Evolutionary conservation across 2,888 invertebrate genomes (phyloP), one percentile per base, ranked within the genome.

Genomic region (Itoplectis maculator): DNA sequence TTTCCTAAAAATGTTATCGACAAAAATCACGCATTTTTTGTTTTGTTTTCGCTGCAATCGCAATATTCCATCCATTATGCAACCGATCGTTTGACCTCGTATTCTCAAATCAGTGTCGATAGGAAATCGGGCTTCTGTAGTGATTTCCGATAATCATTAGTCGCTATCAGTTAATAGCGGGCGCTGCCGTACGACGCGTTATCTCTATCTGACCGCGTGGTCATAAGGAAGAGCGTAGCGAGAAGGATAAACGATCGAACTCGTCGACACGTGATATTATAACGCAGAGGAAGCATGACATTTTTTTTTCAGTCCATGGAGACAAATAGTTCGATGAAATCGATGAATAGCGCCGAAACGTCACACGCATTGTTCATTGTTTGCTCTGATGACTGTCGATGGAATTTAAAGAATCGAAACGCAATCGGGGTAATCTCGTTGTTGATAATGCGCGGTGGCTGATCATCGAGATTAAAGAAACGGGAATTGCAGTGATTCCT

Each of bases 61-160:
- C 35, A 51, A 18, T 15, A 51, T 51, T 51, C 20, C 11, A 7
- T 54, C n/a, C 13, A 40, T 69, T 69, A 68, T 68, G 18, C 56
- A 70, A 56, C n/a, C 8, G 20, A 29, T 7, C 20, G 6, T 3
- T 13, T 20, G 23, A 54, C 4, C 13, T 23, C 29, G 15, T n/a
- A 20, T 54, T 54, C 29, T 70, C 56, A 15, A 81, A 78, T 69
- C 54, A 42, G 20, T 49, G 49, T 11, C 37, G 77, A 77, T 80
- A 76, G 18, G 54, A 65, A 47, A 79, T 45, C 29, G 54, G 23
- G 5, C 54, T n/a, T 68, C 18, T 42, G 73, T 69, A 47, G 66
- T 81, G 42, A 72, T 74, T 74, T 51, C 63, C 29, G 77, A 81
- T 70, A 56, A 65, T 61, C 35, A 61, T 65, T 40, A 61, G 29